Evolutionary conservation across 2,888 invertebrate species (phyloP), one percentile per base, ranked within the genome.

Genomic region (Aleiodes testaceus): DNA sequence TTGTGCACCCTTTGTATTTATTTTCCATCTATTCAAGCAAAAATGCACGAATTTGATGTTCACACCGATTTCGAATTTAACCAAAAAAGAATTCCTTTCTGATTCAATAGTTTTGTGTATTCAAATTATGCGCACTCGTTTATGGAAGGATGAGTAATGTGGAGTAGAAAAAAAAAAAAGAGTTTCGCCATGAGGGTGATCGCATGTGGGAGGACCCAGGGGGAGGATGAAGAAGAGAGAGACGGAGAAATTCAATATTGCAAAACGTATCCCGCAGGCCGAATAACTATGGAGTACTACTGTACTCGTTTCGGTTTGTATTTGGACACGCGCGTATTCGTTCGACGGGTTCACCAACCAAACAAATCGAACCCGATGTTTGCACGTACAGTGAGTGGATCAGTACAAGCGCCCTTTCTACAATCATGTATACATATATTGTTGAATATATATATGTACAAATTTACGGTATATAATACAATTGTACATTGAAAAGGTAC

Each of bases 281-380:
- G 26, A 26, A 53, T 53, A 53, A 53, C 53, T 53, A 30, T 53
- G 22, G 3, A 52, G 42, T 36, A 42, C 47, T 61, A 45, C 26
- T 49, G 52, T 12, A 52, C 53, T n/a, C 22, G n/a, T 53, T 53
- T 16, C 22, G n/a, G 22, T 53, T 16, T 16, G 59, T 50, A 50
- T 52, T 68, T 68, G 61, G 59, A 69, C 52, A 70, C 66, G 66
- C 65, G 53, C 30, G 26, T 18, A 30, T 36, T 36, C 30, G 59
- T 44, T 36, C 6, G 16, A 74, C 70, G 69, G 70, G 59, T 72
- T 42, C 42, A 42, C 18, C 53, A 50, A 69, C 64, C 72, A 73
- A 66, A 74, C 75, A 77, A 77, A 77, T 75, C 72, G 73, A 74
- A 73, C 69, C 70, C 52, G 72, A 76, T 77, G 73, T 76, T 77